Conservation (phyloP, 2,888 invertebrate genomes). For the Sipha maydis region DNA sequence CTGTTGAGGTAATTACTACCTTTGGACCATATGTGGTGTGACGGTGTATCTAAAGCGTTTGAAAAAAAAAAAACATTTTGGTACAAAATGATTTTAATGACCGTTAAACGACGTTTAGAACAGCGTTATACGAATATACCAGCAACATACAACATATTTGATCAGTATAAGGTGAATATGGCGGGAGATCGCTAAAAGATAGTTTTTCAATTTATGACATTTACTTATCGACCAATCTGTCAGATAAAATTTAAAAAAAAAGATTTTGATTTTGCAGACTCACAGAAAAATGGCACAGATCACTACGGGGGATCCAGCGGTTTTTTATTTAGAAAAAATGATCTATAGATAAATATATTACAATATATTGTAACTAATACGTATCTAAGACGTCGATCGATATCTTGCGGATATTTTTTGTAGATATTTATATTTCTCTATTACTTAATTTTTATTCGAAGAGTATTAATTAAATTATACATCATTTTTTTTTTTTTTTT, state of each 20-base stretch:
- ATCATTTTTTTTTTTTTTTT: too few species aligned
- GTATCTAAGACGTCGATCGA: too few species aligned
- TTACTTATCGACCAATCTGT: neutral
- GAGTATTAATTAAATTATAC: too few species aligned
- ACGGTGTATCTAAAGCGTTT: neutral
- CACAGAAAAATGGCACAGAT: neutral
- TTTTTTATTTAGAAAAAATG: neutral
- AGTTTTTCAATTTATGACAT: neutral
- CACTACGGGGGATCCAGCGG: neutral
- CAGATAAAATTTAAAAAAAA: neutral
- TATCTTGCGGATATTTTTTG: too few species aligned
- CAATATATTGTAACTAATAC: too few species aligned
- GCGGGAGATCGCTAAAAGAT: neutral
- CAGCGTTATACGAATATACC: neutral
- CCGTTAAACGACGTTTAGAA: conserved; percentile 48
- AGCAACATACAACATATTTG: neutral
- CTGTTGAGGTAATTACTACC: conserved; percentile 37
- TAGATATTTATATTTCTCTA: too few species aligned
- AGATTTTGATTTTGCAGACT: neutral
- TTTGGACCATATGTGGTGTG: neutral
- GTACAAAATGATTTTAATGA: conserved; percentile 40
- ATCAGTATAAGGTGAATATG: neutral
- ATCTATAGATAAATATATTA: too few species aligned
- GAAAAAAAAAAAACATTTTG: conserved; percentile 29
- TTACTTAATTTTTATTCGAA: too few species aligned